Conservation (phyloP, 2,888 invertebrate genomes). For the Leptinotarsa tumamoca region DNA sequence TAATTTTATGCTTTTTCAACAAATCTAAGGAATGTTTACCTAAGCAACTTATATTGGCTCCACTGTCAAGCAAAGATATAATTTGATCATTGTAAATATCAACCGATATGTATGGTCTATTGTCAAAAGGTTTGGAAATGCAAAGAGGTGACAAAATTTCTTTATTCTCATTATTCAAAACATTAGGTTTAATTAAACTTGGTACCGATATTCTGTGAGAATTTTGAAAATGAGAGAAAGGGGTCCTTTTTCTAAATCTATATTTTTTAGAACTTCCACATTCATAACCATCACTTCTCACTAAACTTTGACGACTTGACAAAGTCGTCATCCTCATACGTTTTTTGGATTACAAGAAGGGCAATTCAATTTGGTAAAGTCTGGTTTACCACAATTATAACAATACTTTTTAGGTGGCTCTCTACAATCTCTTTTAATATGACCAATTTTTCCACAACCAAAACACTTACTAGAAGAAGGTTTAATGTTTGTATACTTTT, state of each 20-base stretch:
- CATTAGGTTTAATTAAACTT: neutral
- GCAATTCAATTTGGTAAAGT: neutral
- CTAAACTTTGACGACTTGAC: neutral
- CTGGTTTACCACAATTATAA: conserved; percentile 12
- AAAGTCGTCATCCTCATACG: neutral
- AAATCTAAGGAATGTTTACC: neutral
- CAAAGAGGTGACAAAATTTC: neutral
- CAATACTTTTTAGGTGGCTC: neutral
- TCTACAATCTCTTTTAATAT: neutral
- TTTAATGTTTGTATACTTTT: neutral
- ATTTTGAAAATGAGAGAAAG: neutral
- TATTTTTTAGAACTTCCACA: neutral
- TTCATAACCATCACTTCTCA: neutral
- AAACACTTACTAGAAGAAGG: neutral
- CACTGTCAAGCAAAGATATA: neutral
- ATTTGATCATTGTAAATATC: neutral
- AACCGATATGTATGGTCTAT: neutral
- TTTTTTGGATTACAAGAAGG: conserved; percentile 5
- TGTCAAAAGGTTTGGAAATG: conserved; percentile 6
- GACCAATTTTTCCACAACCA: neutral
- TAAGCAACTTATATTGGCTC: neutral
- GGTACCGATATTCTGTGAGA: neutral
- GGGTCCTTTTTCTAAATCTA: neutral
- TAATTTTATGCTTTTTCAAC: neutral
- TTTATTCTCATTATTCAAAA: neutral